Conservation (phyloP, 1,140 invertebrate species). For the Heliconius himera region DNA sequence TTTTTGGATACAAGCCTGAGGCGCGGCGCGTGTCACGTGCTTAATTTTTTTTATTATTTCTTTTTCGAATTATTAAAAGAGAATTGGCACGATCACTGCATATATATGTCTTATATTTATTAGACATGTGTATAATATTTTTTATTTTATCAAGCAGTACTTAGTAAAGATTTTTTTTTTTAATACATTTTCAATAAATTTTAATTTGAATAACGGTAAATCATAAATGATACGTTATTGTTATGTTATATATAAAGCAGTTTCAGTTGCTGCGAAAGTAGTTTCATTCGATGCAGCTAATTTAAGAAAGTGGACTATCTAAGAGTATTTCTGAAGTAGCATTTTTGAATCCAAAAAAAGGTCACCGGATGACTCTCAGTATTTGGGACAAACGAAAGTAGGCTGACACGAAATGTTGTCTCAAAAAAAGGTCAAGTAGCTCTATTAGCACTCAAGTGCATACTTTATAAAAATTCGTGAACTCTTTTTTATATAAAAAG, state of each 20-base stretch:
- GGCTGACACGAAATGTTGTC: slow-evolving; percentile 8
- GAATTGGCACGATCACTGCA: no score
- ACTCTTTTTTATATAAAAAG: slow-evolving; percentile 1
- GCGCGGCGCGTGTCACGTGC: no score
- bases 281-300: background rate
- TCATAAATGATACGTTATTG: background rate
- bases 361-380: slow-evolving; percentile 9
- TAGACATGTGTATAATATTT: no score
- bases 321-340: slow-evolving; percentile 9
- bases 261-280: background rate
- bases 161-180: no score
- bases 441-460: background rate
- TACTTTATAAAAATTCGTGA: slow-evolving; percentile 2
- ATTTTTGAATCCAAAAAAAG: slow-evolving; percentile 14
- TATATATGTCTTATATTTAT: no score
- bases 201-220: no score
- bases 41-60: no score
- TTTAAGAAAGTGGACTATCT: background rate
- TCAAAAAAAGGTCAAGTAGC: slow-evolving; percentile 11
- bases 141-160: no score
- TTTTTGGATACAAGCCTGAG: no score
- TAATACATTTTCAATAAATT: no score
- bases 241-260: background rate
- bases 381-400: slow-evolving; percentile 14
- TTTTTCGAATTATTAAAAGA: no score